These are phyloP conservation scores for Enteromius anoplus DNA, from an alignment of 2,797 vertebrate genomes.

Conservation along the genomic window DNA sequence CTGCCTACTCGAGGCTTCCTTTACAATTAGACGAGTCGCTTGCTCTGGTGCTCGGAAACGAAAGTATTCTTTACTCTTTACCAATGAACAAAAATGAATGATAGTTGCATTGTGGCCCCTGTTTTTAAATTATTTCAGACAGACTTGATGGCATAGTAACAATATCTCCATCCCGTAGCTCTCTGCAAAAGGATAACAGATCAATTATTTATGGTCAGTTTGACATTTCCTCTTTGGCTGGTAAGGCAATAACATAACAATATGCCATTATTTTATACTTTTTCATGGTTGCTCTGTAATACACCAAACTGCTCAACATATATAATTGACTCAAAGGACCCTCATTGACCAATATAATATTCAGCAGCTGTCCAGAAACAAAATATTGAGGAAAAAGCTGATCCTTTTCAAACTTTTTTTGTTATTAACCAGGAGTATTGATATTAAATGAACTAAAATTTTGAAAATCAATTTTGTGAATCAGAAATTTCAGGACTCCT, in stretches of 20 bases:
- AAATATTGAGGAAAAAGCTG: no score
- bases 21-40: background rate
- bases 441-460: no score
- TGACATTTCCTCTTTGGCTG: background rate
- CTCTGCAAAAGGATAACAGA: background rate
- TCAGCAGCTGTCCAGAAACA: background rate
- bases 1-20: constrained; percentile 46
- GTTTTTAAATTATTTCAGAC: background rate
- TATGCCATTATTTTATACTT: background rate
- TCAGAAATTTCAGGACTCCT: no score
- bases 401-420: no score
- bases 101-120: background rate
- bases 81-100: background rate
- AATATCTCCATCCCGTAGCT: background rate
- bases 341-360: background rate
- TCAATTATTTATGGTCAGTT: constrained; percentile 22
- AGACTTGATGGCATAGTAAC: constrained; percentile 7
- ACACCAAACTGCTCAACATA: background rate
- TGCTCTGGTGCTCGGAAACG: background rate
- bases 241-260: background rate
- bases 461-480: no score
- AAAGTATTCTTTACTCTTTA: background rate
- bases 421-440: no score
- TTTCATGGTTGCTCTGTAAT: background rate
- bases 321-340: background rate